Base-by-base conservation (phyloP, 1,140 invertebrate genomes). In the Probaryconus sp. region DNA sequence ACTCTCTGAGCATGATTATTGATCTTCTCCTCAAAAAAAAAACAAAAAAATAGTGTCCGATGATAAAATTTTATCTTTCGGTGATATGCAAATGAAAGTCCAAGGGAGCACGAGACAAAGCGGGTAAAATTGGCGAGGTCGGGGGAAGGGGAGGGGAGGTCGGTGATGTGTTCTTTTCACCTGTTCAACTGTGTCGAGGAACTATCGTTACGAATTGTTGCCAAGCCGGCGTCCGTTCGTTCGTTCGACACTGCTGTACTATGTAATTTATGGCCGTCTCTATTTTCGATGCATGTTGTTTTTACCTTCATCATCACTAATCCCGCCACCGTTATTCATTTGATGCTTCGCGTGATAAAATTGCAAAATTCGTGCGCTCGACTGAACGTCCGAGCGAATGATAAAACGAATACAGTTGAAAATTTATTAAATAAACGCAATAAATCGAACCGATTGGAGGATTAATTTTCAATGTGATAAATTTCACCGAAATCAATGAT, bases 121-220 rank as follows among this genome's bases (percentile, higher is more conserved):
- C n/a, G n/a, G n/a, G n/a, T n/a, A 31, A 31, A n/a, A 7, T 31
- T n/a, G 5, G 4, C 30, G 4, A 13, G 4, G 11, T 30, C 7
- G 2, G 31, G 10, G 13, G n/a, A 13, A 35, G 11, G 31, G 10
- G 14, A 35, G 14, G 11, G 31, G 14, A n/a, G 10, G 31, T 35
- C 13, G 2, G 14, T 13, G 31, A n/a, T n/a, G 10, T 68, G 64
- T 56, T 68, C 43, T 50, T 51, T 51, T 58, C 64, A 68, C 64
- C 64, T 68, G 64, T 58, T 58, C 61, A 56, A 47, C 30, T 50
- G 50, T 55, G 53, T 65, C 61, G 61, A 64, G 61, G 48, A 55
- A 48, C 38, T 55, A 33, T 65, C 61, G 51, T 48, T 50, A 30
- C 63, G 43, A 48, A 56, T 56, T 40, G 42, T 42, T 33, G 63